A percentile compares a stretch with the other conserved stretches of the same genome.
Conservation (phyloP, 2,888 invertebrate species). For the Phaonia tiefii region DNA sequence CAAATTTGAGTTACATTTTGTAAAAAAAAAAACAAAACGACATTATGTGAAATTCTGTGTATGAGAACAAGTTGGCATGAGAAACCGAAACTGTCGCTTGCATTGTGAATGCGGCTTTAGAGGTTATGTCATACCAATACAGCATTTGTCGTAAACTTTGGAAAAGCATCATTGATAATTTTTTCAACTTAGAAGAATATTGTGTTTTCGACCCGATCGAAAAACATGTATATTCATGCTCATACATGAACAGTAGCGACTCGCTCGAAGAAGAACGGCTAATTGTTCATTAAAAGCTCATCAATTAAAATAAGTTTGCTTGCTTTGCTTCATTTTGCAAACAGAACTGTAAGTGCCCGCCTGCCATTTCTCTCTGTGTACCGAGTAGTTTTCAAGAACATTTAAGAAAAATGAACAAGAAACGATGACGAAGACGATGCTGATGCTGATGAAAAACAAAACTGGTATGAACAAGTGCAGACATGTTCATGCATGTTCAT, state of each 20-base stretch:
- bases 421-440: not conserved
- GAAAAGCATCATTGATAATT: no score
- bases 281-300: constrained; percentile 44
- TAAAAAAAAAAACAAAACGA: no score
- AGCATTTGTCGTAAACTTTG: no score
- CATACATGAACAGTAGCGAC: not conserved
- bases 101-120: no score
- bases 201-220: no score
- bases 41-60: no score
- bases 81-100: no score
- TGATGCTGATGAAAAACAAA: constrained; percentile 2
- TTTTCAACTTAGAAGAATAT: no score
- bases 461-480: constrained; percentile 29
- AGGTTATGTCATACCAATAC: no score
- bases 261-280: constrained; percentile 30
- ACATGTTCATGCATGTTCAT: constrained; percentile 33
- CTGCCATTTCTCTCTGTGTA: not conserved
- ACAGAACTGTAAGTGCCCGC: not conserved
- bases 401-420: constrained; percentile 13
- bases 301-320: constrained; percentile 40
- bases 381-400: constrained; percentile 5
- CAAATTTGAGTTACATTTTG: no score
- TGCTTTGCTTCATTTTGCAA: constrained; percentile 12
- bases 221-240: no score
- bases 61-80: no score